Percentiles rank a stretch among this genome's conserved stretches.
phyloP scores from a whole-genome alignment of 2,888 invertebrate species.

The Nasonia oneida region DNA sequence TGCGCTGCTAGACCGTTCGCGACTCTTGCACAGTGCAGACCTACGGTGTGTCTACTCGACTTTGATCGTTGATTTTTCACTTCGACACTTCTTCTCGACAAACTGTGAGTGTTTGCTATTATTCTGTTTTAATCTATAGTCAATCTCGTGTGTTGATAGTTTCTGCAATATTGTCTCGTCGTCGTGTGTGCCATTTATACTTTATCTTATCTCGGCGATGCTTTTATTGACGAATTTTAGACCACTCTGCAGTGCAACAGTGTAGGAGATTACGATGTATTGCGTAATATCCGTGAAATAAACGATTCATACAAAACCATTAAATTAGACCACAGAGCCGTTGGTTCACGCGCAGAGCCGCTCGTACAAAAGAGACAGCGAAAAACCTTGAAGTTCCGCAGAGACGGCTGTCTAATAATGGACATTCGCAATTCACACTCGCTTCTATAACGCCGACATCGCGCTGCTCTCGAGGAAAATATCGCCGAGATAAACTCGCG shows the following conservation, averaged over 20 bases:
- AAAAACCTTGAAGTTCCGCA: background rate
- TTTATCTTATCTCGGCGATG: background rate
- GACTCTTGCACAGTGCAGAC: slow-evolving; percentile 5
- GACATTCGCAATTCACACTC: background rate
- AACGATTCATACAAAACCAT: too few relatives aligned
- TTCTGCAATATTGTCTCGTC: background rate
- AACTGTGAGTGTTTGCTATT: background rate
- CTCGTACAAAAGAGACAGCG: background rate
- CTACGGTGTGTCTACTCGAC: background rate
- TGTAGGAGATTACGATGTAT: too few relatives aligned
- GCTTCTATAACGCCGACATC: too few relatives aligned
- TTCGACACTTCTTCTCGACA: background rate
- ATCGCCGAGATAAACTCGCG: too few relatives aligned
- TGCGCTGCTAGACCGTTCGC: background rate
- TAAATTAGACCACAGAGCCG: too few relatives aligned
- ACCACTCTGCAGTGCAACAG: too few relatives aligned
- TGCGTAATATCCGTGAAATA: too few relatives aligned
- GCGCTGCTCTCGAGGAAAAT: too few relatives aligned
- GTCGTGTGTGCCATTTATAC: background rate
- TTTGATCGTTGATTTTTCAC: background rate
- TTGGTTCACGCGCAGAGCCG: too few relatives aligned
- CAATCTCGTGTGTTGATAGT: background rate
- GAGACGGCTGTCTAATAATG: background rate
- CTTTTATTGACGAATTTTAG: background rate
- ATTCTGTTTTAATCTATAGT: background rate